Evolutionary conservation across 2,113 vertebrate species (phyloP), one percentile per base, ranked within the genome.

Genomic region (Esox niger): DNA sequence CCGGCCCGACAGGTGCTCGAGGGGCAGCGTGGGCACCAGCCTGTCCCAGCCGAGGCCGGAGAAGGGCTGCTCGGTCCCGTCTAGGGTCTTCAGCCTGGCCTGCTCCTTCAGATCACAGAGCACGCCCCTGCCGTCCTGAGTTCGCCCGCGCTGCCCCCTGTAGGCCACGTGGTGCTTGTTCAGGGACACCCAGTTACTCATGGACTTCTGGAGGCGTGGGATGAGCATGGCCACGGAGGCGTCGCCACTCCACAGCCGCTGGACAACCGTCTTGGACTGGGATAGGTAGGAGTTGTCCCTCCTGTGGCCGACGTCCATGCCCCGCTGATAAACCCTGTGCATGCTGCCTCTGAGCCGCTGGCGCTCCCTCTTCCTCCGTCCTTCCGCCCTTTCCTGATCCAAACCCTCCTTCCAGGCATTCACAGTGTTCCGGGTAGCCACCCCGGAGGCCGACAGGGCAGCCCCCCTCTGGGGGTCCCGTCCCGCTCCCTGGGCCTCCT

Each of bases 151-250:
- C 13, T 71, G 83, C 17, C 92, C 88, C 52, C 76, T 88, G 82
- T 92, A 94, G 59, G 72, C 84, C 76, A 95, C 94, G 0, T 89
- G 91, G n/a, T 94, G 91, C 69, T 89, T 91, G 80, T 95, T 95
- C 72, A 85, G 69, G 27, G 68, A 74, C 74, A 93, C 69, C 69
- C 94, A 93, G 54, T 91, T 82, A 65, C 79, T 86, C 87, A 92
- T 92, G 2, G 88, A 91, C 73, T 87, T 89, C 81, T 93, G 93
- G 63, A 96, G 87, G 30, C 89, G 90, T 49, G 86, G 85, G 56
- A 78, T 88, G 70, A 96, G 78, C 93, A 94, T 92, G 49, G 77
- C 86, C 49, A 88, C 89, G 15, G 93, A 94, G 17, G 90, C 91
- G 15, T 90, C 77, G 4, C 93, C 94, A 72, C 87, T 90, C 93